Conservation (phyloP, 35 echinoderm and acorn worm species). For the Amphiura filiformis region DNA sequence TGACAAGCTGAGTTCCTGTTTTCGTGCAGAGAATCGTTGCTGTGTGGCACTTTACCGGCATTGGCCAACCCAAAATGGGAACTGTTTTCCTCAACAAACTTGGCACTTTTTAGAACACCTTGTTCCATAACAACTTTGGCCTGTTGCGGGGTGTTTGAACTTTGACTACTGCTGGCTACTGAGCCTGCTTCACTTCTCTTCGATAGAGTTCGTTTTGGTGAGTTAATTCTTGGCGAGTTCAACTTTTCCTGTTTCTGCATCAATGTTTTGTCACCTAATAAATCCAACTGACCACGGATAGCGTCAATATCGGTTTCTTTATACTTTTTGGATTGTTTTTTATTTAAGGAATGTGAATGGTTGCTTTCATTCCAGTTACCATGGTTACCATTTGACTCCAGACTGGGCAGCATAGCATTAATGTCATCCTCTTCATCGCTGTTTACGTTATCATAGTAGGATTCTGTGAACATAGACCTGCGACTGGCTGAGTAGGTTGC, state of each 20-base stretch:
- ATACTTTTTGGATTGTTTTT: neutral
- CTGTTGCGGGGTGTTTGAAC: neutral
- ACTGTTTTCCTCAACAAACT: slow-evolving; percentile 71
- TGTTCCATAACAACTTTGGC: neutral
- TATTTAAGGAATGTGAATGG: neutral
- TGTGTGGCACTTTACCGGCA: slow-evolving; percentile 19
- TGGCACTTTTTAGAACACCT: slow-evolving; percentile 73
- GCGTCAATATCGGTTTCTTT: neutral
- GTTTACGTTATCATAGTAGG: slow-evolving; percentile 81
- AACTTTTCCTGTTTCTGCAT: neutral
- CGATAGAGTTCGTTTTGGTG: neutral
- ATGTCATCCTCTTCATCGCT: slow-evolving; percentile 29
- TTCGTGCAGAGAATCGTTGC: slow-evolving; percentile 18
- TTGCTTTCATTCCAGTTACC: neutral
- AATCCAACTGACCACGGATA: neutral
- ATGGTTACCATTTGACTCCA: neutral
- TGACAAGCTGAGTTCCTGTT: slow-evolving; percentile 13
- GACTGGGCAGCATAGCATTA: too few relatives aligned
- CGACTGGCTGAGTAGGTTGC: slow-evolving; percentile 79
- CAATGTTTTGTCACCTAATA: neutral
- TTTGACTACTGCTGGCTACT: neutral
- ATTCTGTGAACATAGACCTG: slow-evolving; percentile 38
- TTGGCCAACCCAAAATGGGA: slow-evolving; percentile 61
- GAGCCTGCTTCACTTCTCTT: neutral
- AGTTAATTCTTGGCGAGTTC: too few relatives aligned